These are phyloP conservation scores for Cuculus canorus DNA, from an alignment of 2,797 vertebrate species.

Conservation along the genomic window DNA sequence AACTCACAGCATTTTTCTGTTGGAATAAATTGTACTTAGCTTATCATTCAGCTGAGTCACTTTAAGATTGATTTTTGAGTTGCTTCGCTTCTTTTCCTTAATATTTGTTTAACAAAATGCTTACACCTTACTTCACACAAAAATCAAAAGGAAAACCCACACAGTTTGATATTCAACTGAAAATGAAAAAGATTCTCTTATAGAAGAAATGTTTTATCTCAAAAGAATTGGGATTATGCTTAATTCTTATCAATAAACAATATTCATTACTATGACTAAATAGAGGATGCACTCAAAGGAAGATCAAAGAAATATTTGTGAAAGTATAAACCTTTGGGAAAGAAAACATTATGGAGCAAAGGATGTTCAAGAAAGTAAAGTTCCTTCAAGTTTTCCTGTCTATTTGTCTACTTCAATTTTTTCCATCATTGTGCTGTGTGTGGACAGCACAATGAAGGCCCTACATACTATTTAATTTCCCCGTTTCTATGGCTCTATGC, in stretches of 20 bases:
- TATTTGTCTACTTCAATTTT: background rate
- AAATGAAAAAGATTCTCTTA: background rate
- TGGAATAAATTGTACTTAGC: background rate
- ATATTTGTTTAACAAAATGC: slow-evolving; percentile 28
- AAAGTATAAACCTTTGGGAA: background rate
- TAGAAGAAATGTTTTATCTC: background rate
- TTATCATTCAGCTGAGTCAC: background rate
- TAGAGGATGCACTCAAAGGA: background rate
- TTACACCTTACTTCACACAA: background rate
- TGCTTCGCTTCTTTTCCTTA: background rate
- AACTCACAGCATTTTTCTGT: background rate
- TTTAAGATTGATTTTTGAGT: background rate
- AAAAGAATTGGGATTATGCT: background rate
- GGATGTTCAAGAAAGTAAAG: background rate
- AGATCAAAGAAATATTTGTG: background rate
- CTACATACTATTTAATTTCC: background rate
- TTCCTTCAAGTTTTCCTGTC: background rate
- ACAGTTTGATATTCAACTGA: slow-evolving; percentile 12
- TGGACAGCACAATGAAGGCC: background rate
- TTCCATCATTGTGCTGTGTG: too few species aligned
- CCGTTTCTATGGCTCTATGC: background rate
- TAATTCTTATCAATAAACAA: background rate
- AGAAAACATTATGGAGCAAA: background rate
- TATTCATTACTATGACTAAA: background rate
- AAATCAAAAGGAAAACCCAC: slow-evolving; percentile 12